phyloP scores from a whole-genome alignment of 1,140 invertebrate species.

The Stratiolaelaps scimitus region DNA sequence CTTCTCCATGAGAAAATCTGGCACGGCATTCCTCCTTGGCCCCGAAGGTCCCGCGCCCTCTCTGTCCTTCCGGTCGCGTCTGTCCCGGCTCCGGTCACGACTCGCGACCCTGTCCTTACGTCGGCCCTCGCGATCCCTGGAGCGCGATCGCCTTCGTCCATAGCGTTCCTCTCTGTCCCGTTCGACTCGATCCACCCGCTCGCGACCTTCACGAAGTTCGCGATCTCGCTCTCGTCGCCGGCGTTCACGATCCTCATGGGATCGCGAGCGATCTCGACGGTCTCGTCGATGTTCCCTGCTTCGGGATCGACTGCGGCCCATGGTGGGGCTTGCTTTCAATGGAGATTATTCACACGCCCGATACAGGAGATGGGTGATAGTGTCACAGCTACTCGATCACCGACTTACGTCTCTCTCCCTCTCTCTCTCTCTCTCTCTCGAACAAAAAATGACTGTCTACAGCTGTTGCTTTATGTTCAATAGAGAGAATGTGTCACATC shows the following conservation, averaged over 20 bases:
- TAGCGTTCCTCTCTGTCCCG: conserved; percentile 9
- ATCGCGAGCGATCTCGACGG: neutral
- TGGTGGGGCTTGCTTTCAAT: neutral
- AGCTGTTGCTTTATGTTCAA: neutral
- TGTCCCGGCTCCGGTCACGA: neutral
- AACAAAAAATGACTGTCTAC: neutral
- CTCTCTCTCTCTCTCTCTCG: too few relatives aligned
- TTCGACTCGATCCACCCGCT: neutral
- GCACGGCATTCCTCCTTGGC: conserved; percentile 32
- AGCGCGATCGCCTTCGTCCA: neutral
- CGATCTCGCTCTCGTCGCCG: neutral
- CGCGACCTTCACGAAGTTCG: neutral
- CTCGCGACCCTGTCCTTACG: neutral
- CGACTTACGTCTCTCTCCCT: neutral
- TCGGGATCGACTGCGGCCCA: neutral
- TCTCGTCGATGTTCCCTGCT: neutral
- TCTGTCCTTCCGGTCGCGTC: neutral
- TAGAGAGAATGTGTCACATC: too few relatives aligned
- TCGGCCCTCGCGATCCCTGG: neutral
- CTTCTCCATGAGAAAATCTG: conserved; percentile 35
- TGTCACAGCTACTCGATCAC: neutral
- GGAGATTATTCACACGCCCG: neutral
- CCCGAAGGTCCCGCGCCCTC: neutral
- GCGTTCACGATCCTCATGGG: neutral
- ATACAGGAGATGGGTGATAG: neutral